phyloP scores from a whole-genome alignment of 2,113 vertebrate species.

The Cheilinus undulatus region DNA sequence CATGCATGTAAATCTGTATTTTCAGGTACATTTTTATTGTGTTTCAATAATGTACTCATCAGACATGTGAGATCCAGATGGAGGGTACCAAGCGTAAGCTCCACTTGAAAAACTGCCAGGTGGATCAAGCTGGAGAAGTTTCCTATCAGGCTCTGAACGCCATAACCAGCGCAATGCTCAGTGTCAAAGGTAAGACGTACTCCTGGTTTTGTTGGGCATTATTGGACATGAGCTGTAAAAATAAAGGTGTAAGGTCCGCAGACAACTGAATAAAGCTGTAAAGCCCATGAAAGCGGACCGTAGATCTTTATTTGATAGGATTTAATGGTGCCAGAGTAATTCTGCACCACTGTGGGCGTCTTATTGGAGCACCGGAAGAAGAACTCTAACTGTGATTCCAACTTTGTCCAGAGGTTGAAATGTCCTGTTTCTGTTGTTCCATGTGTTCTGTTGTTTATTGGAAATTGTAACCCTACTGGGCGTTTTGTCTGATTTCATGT shows the following conservation, averaged over 20 bases:
- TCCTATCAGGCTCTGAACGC: slow-evolving; percentile 95
- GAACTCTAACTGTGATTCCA: background rate
- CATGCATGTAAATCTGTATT: background rate
- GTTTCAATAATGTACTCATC: slow-evolving; percentile 35
- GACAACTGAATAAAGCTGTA: slow-evolving; percentile 44
- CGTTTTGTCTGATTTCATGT: background rate
- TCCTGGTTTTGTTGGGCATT: background rate
- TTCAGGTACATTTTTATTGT: background rate
- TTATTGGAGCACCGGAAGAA: background rate
- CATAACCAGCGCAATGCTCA: slow-evolving; percentile 91
- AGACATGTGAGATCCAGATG: slow-evolving; percentile 95
- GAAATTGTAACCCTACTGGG: background rate
- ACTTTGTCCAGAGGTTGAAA: background rate
- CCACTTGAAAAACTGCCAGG: slow-evolving; percentile 90
- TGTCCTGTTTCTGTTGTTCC: background rate
- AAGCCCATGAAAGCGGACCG: slow-evolving; percentile 14
- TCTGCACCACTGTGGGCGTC: background rate
- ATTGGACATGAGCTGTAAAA: background rate
- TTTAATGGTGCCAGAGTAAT: background rate
- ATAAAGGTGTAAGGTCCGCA: slow-evolving; percentile 52
- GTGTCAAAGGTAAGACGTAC: slow-evolving; percentile 90
- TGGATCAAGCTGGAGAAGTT: slow-evolving; percentile 96
- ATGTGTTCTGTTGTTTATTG: slow-evolving; percentile 3
- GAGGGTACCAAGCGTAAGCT: slow-evolving; percentile 91
- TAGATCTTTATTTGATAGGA: slow-evolving; percentile 44